Evolutionary conservation across 2,113 vertebrate genomes (phyloP), one percentile per base, ranked within the genome.

Genomic region (Cygnus atratus): DNA sequence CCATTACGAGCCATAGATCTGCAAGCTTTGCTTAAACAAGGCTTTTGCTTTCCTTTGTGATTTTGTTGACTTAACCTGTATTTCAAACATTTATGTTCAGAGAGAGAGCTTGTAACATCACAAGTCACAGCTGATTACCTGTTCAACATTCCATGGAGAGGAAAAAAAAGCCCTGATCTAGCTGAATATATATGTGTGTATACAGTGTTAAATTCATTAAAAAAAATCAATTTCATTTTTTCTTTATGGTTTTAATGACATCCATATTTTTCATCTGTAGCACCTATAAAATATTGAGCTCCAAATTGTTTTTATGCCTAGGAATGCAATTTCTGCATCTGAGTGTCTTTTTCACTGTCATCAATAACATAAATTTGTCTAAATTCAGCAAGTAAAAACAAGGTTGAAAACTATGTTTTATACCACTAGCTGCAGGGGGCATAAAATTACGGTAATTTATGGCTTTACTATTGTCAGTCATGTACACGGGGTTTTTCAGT

Each of bases 391-490:
- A 96, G 91, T 95, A 81, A 95, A 97, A 97, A 97, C 97, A 97
- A 97, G 95, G 88, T 97, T 97, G 96, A 90, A 96, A 97, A 96
- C 87, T 94, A 46, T 93, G 93, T 95, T 96, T 97, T 57, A 81
- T 94, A 96, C 94, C 94, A 84, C 84, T 92, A 98, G 92, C 97
- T 68, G 94, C 96, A 93, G 98, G 97, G 94, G 97, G 95, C 94
- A 95, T 95, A 93, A 94, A 98, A 98, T 98, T 97, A 97, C 54
- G 84, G 97, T 98, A 97, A 98, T 98, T 98, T 97, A 92, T 97
- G 68, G 75, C 94, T 98, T 97, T 96, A 65, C 95, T 98, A 41
- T 94, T 97, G 95, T 96, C 96, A 97, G 76, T 96, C 93, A 76
- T 11, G 93, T 70, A 87, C 61, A 50, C 12, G 91, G 96, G 72